Percentiles rank a stretch among this genome's conserved stretches.
Conservation (phyloP, 1,140 invertebrate species). For the Epicauta chinensis region DNA sequence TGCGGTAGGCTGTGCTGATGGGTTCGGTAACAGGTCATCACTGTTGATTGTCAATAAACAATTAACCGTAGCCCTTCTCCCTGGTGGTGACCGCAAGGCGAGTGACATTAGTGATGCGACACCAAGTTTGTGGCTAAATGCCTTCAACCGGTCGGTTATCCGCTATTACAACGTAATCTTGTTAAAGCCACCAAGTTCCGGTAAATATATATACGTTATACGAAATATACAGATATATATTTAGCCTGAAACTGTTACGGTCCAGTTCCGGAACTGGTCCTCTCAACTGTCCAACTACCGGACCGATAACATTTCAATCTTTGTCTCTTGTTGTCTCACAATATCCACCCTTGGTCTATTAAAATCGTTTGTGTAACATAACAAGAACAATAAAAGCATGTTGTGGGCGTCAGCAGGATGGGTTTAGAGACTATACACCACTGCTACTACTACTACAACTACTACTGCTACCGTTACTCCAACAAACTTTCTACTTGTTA, state of each 20-base stretch:
- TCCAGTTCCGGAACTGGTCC: conserved; percentile 18
- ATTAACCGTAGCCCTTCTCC: conserved; percentile 19
- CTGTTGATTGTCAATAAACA: conserved; percentile 22
- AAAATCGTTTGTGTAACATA: neutral
- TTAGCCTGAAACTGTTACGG: conserved; percentile 1
- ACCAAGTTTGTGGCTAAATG: conserved; percentile 32
- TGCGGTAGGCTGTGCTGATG: too few species aligned
- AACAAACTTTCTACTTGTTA: conserved; percentile 33
- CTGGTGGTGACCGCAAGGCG: conserved; percentile 16
- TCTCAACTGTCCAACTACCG: neutral
- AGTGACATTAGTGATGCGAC: conserved; percentile 26
- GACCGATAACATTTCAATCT: conserved; percentile 11
- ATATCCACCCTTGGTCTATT: conserved; percentile 1
- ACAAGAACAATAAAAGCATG: too few species aligned
- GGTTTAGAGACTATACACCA: neutral
- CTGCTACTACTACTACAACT: too few species aligned
- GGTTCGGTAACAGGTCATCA: neutral
- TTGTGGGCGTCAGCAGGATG: neutral
- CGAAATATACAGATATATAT: neutral
- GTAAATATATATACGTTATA: conserved; percentile 24
- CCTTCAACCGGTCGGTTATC: conserved; percentile 35
- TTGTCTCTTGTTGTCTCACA: neutral
- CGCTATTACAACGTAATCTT: conserved; percentile 37
- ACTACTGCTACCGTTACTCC: neutral
- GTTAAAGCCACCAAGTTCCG: conserved; percentile 33